Base-by-base conservation (phyloP, 2,888 invertebrate genomes). In the Magallana nippona region DNA sequence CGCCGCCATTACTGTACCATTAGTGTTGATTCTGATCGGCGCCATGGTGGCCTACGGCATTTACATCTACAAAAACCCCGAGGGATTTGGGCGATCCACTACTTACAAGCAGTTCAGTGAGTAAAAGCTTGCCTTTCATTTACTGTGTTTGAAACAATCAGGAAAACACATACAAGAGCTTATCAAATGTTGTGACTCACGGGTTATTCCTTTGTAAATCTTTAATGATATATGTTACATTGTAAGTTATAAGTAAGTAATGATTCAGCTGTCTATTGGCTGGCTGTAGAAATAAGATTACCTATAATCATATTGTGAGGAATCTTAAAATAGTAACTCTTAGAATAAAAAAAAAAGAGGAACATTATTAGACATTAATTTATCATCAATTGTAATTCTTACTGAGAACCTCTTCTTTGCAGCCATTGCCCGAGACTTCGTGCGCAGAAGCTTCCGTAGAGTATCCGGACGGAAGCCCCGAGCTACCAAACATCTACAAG, bases 371-470 rank as follows among this genome's bases (percentile, higher is more conserved):
- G 10, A 13, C n/a, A 19, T 17, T 60, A 19, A 60, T n/a, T n/a
- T n/a, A n/a, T n/a, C 13, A 27, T 27, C 71, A 13, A 32, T 13
- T 27, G 71, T 17, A 56, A 32, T 27, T 82, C 22, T 19, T 44
- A 55, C 15, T 77, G 22, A 71, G 10, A 44, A 77, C 55, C 17
- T 71, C 58, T 77, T 71, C 11, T 10, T 85, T 86, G 15, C 85
- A 89, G 89, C 83, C 56, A 84, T 87, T 60, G 89, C 88, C n/a
- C 82, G 86, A 60, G 87, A 89, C 32, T 88, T 89, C 85, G 88
- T 89, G 8, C 81, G 89, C 10, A 83, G 89, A 57, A 89, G 89
- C 85, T 87, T 89, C 8, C 86, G 88, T 60, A 79, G 89, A 71
- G 78, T 88, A 80, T 89, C 89, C 13, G 89, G 89, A 11, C 85